Conservation (phyloP, 2,113 vertebrate genomes). For the Alaudala cheleensis region DNA sequence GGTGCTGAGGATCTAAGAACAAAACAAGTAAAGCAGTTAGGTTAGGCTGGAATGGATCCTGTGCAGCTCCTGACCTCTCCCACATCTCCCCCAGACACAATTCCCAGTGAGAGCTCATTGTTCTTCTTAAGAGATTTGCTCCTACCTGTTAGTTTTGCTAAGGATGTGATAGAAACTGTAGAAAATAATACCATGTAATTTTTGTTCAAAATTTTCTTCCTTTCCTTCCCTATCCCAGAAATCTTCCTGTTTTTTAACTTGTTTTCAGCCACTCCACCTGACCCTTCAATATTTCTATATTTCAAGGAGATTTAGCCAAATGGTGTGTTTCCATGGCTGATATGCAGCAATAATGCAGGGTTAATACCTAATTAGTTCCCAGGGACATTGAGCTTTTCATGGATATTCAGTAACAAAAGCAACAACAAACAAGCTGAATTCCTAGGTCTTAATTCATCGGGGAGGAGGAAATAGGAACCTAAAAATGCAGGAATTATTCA, state of each 20-base stretch:
- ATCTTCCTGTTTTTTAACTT: background rate
- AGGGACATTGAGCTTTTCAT: conserved; percentile 72
- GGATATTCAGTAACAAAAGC: conserved; percentile 75
- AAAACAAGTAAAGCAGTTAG: background rate
- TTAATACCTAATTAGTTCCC: conserved; percentile 74
- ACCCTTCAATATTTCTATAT: conserved; percentile 53
- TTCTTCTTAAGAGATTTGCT: background rate
- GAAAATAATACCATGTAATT: background rate
- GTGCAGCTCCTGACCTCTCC: background rate
- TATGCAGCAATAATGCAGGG: conserved; percentile 66
- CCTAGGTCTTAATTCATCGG: conserved; percentile 22
- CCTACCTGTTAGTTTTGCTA: background rate
- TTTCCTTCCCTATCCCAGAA: background rate
- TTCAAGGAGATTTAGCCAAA: conserved; percentile 64
- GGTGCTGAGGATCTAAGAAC: background rate
- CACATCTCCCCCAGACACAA: background rate
- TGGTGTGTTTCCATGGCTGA: conserved; percentile 51
- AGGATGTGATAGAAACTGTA: background rate
- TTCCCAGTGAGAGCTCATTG: background rate
- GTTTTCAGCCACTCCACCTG: conserved; percentile 15
- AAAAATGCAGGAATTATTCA: conserved; percentile 38
- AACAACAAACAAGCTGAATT: conserved; percentile 62
- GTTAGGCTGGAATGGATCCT: background rate
- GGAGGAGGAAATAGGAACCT: conserved; percentile 45
- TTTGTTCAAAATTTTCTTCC: background rate